Evolutionary conservation across 2,113 vertebrate species (phyloP), one percentile per base, ranked within the genome.

Genomic region (Gopherus flavomarginatus): DNA sequence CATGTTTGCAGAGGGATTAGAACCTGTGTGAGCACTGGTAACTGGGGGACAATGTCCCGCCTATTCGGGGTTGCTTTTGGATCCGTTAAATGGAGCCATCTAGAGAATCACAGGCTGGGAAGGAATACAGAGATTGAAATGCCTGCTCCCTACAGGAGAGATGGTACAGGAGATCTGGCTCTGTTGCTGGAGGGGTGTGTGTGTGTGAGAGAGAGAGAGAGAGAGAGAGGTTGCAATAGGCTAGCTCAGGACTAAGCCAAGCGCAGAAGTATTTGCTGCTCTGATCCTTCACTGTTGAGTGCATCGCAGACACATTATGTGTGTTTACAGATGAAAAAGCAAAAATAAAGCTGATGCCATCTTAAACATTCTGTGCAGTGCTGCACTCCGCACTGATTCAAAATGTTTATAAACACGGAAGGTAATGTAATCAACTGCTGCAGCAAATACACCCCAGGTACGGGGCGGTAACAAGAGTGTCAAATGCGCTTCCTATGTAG

Each of bases 391-490:
- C 95, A 75, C 92, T 4, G 85, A 97, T 96, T 98, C 97, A 31
- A 87, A 97, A 97, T 98, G 98, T 98, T 98, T 98, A 98, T 98
- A 98, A 98, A 98, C 98, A 98, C 91, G 19, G 88, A 81, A 96
- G 95, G 93, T 97, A 98, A 98, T 98, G 97, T 62, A 98, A 98
- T 98, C 98, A 98, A 97, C 98, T 93, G 83, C 97, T 92, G 97
- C 94, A 97, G 98, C 98, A 98, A 98, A 98, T 97, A 97, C 97
- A 97, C 97, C 82, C 97, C 98, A 98, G 98, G 98, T 98, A 97
- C 96, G 35, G 54, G 47, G 96, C 24, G 5, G 86, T 97, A 97
- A 97, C 96, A 59, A 95, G 90, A 94, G 96, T 83, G 95, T 98
- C 98, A 98, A 93, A 94, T 31, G 92, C 2, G 1, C 82, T 91